These are phyloP conservation scores for Thunnus thynnus DNA, from an alignment of 2,113 vertebrate species.

Conservation along the genomic window DNA sequence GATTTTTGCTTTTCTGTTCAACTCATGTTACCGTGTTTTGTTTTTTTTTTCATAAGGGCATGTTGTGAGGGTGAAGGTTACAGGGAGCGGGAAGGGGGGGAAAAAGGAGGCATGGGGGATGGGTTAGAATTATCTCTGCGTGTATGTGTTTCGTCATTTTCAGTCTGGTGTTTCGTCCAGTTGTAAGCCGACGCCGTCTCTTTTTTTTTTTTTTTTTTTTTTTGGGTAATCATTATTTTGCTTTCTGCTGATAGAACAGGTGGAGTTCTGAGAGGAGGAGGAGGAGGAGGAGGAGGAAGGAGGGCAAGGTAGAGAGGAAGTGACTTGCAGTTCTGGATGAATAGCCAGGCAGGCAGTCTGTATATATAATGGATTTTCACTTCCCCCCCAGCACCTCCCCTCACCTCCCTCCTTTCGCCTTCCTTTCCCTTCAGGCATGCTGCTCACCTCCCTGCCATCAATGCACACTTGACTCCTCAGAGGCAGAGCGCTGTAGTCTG, in stretches of 20 bases:
- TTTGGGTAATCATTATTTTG: slow-evolving; percentile 30
- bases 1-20: slow-evolving; percentile 36
- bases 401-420: slow-evolving; percentile 27
- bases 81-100: neutral
- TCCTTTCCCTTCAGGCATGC: slow-evolving; percentile 47
- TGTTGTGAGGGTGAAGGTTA: slow-evolving; percentile 30
- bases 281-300: slow-evolving; percentile 11
- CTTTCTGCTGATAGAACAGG: slow-evolving; percentile 57
- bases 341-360: slow-evolving; percentile 64
- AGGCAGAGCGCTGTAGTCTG: slow-evolving; percentile 36
- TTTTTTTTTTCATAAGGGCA: slow-evolving; percentile 38
- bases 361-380: slow-evolving; percentile 73
- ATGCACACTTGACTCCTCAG: slow-evolving; percentile 44
- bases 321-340: slow-evolving; percentile 74
- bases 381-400: slow-evolving; percentile 10
- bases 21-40: slow-evolving; percentile 48
- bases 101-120: slow-evolving; percentile 1
- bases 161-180: slow-evolving; percentile 70
- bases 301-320: slow-evolving; percentile 62
- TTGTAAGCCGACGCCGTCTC: slow-evolving; percentile 29
- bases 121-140: slow-evolving; percentile 34
- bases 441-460: slow-evolving; percentile 53
- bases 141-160: slow-evolving; percentile 63
- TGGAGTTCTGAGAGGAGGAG: slow-evolving; percentile 39
- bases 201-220: neutral